Percentiles rank a stretch among this genome's conserved stretches.
These are phyloP conservation scores for Campoplex nolae DNA, from an alignment of 2,888 invertebrate genomes.

Conservation along the genomic window DNA sequence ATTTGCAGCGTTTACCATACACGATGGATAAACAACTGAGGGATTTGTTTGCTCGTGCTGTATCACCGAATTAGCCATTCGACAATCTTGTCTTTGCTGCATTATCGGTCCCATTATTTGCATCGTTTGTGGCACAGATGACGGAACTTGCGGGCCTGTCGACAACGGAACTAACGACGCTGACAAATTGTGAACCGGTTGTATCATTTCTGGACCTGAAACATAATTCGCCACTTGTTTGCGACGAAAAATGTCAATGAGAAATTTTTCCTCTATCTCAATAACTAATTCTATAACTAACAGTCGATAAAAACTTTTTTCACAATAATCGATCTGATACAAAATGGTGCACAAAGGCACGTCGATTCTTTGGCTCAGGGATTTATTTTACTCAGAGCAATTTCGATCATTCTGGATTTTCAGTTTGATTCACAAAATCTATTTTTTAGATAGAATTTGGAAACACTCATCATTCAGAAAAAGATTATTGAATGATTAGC, in stretches of 20 bases:
- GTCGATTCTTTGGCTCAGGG: not conserved
- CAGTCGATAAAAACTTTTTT: no score
- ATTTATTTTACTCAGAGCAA: not conserved
- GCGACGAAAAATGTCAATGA: conserved; percentile 12
- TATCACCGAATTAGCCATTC: conserved; percentile 72
- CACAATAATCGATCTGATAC: no score
- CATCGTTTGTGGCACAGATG: conserved; percentile 72
- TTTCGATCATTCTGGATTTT: no score
- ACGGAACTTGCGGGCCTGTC: conserved; percentile 62
- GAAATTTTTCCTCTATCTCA: not conserved
- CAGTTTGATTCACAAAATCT: not conserved
- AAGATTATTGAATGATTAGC: no score
- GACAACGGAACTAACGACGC: conserved; percentile 67
- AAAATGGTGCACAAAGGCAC: not conserved
- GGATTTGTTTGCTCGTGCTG: conserved; percentile 75
- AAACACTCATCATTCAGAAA: no score
- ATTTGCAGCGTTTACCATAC: conserved; percentile 78
- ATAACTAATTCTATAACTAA: no score
- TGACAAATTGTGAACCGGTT: conserved; percentile 76
- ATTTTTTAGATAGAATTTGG: no score
- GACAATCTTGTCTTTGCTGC: conserved; percentile 81
- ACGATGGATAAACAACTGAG: conserved; percentile 80
- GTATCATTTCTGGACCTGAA: conserved; percentile 78
- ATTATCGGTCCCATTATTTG: conserved; percentile 79
- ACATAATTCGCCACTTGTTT: conserved; percentile 74